Base-by-base conservation (phyloP, 2,888 invertebrate species). In the Platycheirus rosarum region DNA sequence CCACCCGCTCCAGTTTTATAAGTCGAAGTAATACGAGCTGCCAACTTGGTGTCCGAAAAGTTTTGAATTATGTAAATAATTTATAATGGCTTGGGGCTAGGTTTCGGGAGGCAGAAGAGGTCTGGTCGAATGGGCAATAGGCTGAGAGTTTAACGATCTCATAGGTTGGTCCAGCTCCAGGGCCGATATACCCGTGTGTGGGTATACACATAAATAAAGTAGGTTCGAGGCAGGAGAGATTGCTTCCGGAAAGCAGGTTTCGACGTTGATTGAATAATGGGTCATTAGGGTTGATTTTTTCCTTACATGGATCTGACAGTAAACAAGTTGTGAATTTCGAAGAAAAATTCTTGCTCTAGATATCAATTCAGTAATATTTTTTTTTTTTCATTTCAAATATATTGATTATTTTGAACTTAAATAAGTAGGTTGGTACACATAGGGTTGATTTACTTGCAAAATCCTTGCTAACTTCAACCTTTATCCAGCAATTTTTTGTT, bases 51-150 rank as follows among this genome's bases (percentile, higher is more conserved):
- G 77, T 82, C 77, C 77, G 57, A 73, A 82, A 82, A 82, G 71
- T 77, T 77, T 77, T 82, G 82, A 82, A 71, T 77, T 77, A 82
- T 82, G 82, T 82, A 73, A 82, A 82, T 82, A 82, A 82, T 77
- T 77, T 77, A 68, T 82, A 68, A 73, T 68, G 70, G 70, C 65
- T 62, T 66, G 29, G 16, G 46, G 48, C 2, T 13, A 14, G 23
- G 20, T 13, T 29, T 37, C 48, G 29, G 29, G 29, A 23, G 23
- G 23, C 23, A 23, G 23, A 23, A 4, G 29, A 7, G 23, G 2
- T 9, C 1, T 11, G 14, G 23, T 23, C 8, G 18, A 35, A 8
- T 53, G 11, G 35, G 3, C 18, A 5, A 2, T 66, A 66, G 78
- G 74, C 62, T 9, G 74, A 48, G 40, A 68, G 74, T 74, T 73